Percentiles rank a stretch among this genome's conserved stretches.
Conservation (phyloP, 64 coral and sea anemone species). For the Porites lutea region DNA sequence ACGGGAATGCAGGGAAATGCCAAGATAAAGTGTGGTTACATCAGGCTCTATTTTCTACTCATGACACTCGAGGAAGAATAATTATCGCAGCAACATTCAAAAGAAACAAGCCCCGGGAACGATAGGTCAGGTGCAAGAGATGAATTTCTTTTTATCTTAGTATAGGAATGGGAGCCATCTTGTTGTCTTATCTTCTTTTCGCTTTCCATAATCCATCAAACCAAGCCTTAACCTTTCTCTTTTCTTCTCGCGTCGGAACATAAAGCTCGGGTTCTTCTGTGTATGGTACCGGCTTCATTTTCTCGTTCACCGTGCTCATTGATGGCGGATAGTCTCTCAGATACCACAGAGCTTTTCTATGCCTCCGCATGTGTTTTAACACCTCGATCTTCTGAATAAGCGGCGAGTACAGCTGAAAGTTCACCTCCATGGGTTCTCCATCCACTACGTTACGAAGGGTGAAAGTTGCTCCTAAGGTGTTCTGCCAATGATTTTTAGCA, state of each 20-base stretch:
- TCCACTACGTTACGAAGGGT: constrained; percentile 96
- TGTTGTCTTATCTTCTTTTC: constrained; percentile 45
- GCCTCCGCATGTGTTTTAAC: constrained; percentile 78
- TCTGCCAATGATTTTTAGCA: constrained; percentile 96
- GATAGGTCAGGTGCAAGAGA: too few species aligned
- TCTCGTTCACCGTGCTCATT: constrained; percentile 87
- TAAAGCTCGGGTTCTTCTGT: constrained; percentile 76
- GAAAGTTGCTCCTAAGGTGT: constrained; percentile 92
- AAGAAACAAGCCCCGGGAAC: too few species aligned
- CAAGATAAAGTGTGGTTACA: too few species aligned
- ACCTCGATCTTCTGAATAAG: constrained; percentile 95
- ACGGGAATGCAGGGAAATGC: too few species aligned
- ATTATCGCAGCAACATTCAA: too few species aligned
- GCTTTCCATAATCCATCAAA: constrained; percentile 84
- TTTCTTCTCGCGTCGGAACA: constrained; percentile 81
- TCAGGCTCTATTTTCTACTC: too few species aligned
- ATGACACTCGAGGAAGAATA: too few species aligned
- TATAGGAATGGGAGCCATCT: too few species aligned
- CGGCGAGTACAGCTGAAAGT: constrained; percentile 95
- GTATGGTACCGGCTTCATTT: constrained; percentile 89
- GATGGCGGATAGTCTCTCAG: constrained; percentile 94
- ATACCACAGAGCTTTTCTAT: constrained; percentile 82
- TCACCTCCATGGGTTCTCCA: constrained; percentile 93
- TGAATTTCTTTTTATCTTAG: too few species aligned
- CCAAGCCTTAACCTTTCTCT: constrained; percentile 88